phyloP scores from a whole-genome alignment of 2,113 vertebrate genomes.

The Misgurnus mizolepis region DNA sequence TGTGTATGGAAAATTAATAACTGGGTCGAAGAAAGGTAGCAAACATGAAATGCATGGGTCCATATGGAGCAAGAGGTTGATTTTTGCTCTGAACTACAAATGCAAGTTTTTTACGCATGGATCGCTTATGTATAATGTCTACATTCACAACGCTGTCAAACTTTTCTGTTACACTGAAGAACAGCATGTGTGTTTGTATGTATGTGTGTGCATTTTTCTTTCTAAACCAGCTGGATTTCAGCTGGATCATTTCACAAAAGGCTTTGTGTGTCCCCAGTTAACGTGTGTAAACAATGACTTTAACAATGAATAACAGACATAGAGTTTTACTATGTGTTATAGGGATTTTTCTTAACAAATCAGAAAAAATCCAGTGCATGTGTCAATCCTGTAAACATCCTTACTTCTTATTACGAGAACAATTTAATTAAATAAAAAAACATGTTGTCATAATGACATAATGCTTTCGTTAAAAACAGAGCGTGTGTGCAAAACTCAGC shows the following conservation, averaged over 20 bases:
- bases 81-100: conserved; percentile 3
- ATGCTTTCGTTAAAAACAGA: too few species aligned
- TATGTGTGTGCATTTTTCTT: not conserved
- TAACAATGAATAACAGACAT: too few species aligned
- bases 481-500: too few species aligned
- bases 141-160: not conserved
- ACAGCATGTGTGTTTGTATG: not conserved
- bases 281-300: too few species aligned
- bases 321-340: too few species aligned
- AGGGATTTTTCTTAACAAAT: too few species aligned
- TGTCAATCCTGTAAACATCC: too few species aligned
- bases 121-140: not conserved
- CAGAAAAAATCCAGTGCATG: too few species aligned
- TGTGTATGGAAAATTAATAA: conserved; percentile 32
- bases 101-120: not conserved
- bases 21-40: conserved; percentile 8
- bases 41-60: not conserved
- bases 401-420: too few species aligned
- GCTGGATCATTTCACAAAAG: not conserved
- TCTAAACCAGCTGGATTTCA: not conserved
- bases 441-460: too few species aligned
- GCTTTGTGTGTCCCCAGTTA: too few species aligned
- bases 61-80: not conserved
- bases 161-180: not conserved
- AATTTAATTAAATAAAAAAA: too few species aligned